Conservation (phyloP, 1,140 invertebrate species). For the Ptiloglossa arizonensis region DNA sequence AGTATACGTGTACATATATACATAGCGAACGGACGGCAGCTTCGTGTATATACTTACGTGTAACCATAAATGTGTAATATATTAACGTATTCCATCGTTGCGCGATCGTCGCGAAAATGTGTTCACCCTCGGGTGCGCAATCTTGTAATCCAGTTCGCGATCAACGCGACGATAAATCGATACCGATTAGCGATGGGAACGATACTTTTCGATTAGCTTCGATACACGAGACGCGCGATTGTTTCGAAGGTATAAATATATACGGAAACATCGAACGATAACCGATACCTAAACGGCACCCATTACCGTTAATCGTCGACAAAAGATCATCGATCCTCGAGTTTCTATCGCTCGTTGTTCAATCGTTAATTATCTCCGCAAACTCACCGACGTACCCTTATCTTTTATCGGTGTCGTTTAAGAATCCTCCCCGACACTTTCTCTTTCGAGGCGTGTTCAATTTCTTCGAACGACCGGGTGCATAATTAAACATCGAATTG, state of each 20-base stretch:
- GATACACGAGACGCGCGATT: background rate
- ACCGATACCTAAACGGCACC: too few relatives aligned
- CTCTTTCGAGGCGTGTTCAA: too few relatives aligned
- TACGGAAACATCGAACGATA: too few relatives aligned
- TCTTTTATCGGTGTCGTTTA: too few relatives aligned
- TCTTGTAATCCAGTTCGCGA: background rate
- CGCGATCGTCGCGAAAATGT: conserved; percentile 1
- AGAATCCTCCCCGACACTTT: too few relatives aligned
- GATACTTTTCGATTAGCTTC: background rate
- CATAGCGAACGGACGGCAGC: conserved; percentile 28
- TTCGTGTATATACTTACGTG: conserved; percentile 36
- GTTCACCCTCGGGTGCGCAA: background rate
- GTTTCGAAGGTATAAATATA: background rate
- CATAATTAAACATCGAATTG: too few relatives aligned
- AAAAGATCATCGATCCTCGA: too few relatives aligned
- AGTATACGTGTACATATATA: conserved; percentile 65
- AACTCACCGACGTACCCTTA: too few relatives aligned
- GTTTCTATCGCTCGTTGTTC: too few relatives aligned
- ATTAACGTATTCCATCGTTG: conserved; percentile 37
- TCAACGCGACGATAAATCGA: conserved; percentile 8
- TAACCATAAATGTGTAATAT: conserved; percentile 45
- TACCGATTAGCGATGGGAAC: background rate
- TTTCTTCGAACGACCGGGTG: too few relatives aligned
- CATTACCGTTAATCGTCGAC: too few relatives aligned
- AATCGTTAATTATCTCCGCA: too few relatives aligned